Conservation (phyloP, 2,888 invertebrate genomes). For the Eristalis pertinax region DNA sequence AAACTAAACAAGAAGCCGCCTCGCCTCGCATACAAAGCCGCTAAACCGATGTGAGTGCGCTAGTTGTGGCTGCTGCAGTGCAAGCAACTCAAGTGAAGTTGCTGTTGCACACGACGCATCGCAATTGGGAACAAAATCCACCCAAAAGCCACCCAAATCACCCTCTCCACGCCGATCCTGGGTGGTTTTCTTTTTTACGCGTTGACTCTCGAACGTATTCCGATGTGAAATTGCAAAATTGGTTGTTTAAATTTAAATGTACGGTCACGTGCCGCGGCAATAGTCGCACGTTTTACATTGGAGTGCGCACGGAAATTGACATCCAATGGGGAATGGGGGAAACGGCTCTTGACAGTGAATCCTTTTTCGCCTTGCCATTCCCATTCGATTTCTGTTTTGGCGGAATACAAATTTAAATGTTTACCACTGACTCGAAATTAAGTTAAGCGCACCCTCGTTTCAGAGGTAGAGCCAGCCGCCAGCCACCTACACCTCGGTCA, state of each 20-base stretch:
- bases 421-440: slow-evolving; percentile 53
- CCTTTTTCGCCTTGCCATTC: neutral
- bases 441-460: slow-evolving; percentile 38
- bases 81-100: slow-evolving; percentile 8
- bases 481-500: neutral
- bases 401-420: slow-evolving; percentile 57
- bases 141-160: neutral
- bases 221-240: slow-evolving; percentile 59
- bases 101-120: slow-evolving; percentile 19
- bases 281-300: slow-evolving; percentile 72
- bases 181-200: too few species aligned
- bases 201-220: slow-evolving; percentile 13
- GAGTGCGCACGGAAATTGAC: slow-evolving; percentile 67
- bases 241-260: slow-evolving; percentile 61
- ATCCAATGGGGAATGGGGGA: slow-evolving; percentile 33
- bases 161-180: neutral
- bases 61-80: slow-evolving; percentile 4
- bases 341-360: neutral
- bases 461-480: neutral
- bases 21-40: neutral
- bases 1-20: neutral
- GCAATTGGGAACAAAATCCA: slow-evolving; percentile 29
- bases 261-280: slow-evolving; percentile 66
- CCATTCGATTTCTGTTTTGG: neutral
- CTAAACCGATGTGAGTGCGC: neutral